Conservation (phyloP, 2,797 vertebrate genomes). For the Erithacus rubecula region DNA sequence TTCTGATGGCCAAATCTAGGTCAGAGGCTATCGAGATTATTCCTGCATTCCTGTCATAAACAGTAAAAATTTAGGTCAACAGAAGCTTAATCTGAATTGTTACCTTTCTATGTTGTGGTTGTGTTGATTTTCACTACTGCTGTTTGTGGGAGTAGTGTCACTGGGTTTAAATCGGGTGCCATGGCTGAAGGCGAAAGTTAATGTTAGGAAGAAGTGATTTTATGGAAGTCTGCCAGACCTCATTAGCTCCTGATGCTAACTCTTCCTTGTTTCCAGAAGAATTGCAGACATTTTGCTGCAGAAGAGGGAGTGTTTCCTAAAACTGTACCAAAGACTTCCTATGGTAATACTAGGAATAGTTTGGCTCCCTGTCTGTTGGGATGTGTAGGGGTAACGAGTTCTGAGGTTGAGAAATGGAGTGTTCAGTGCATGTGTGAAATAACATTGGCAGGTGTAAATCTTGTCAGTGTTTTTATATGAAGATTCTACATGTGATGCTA, state of each 20-base stretch:
- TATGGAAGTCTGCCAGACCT: neutral
- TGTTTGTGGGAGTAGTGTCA: neutral
- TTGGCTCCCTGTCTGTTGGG: neutral
- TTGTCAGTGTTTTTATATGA: neutral
- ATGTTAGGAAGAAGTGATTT: neutral
- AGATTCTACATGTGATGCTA: neutral
- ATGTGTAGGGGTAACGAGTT: neutral
- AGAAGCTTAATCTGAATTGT: neutral
- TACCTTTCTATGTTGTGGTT: neutral
- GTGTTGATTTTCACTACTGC: neutral
- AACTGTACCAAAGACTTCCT: neutral
- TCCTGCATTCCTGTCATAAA: neutral
- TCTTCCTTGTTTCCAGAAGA: neutral
- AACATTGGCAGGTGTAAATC: neutral
- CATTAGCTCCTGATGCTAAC: neutral
- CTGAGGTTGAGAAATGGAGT: neutral
- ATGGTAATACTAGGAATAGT: neutral
- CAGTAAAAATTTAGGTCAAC: neutral
- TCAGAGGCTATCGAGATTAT: neutral
- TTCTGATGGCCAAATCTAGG: neutral
- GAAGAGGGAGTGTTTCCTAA: neutral
- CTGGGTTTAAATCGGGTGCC: rapidly evolving
- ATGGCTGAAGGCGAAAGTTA: neutral
- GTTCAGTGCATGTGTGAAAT: neutral
- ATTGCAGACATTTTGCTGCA: neutral